phyloP scores from a whole-genome alignment of 1,140 invertebrate species.

The Drosophila leontia region DNA sequence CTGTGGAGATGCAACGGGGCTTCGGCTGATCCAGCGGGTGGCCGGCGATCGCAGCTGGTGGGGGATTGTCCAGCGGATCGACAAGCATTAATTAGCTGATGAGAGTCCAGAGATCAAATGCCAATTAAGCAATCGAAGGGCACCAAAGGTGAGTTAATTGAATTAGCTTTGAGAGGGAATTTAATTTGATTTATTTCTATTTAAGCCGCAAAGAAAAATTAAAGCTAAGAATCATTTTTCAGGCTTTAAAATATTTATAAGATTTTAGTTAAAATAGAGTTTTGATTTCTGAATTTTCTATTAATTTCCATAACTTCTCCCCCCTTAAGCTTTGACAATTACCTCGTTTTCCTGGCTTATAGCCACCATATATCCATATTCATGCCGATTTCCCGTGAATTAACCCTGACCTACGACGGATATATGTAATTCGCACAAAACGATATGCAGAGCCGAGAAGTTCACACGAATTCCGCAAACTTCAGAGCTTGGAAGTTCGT shows the following conservation, averaged over 20 bases:
- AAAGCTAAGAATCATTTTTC: neutral
- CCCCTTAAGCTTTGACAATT: too few species aligned
- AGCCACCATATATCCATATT: neutral
- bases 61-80: constrained; percentile 24
- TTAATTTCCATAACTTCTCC: neutral
- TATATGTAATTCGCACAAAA: neutral
- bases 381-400: neutral
- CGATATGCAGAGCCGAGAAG: neutral
- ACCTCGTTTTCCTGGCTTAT: neutral
- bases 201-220: neutral
- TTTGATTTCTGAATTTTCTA: neutral
- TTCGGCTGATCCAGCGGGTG: constrained; percentile 24
- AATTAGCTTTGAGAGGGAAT: constrained; percentile 9
- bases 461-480: constrained; percentile 38
- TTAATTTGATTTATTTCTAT: neutral
- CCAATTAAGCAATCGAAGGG: constrained; percentile 39
- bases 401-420: constrained; percentile 4
- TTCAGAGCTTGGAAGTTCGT: constrained; percentile 8
- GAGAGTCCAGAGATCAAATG: constrained; percentile 58
- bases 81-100: constrained; percentile 69
- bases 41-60: constrained; percentile 26
- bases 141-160: constrained; percentile 15
- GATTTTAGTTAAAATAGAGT: neutral
- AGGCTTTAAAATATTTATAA: neutral
- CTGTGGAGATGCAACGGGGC: constrained; percentile 30